Evolutionary conservation across 2,888 invertebrate genomes (phyloP), one percentile per base, ranked within the genome.

Genomic region (Melanotus villosus): DNA sequence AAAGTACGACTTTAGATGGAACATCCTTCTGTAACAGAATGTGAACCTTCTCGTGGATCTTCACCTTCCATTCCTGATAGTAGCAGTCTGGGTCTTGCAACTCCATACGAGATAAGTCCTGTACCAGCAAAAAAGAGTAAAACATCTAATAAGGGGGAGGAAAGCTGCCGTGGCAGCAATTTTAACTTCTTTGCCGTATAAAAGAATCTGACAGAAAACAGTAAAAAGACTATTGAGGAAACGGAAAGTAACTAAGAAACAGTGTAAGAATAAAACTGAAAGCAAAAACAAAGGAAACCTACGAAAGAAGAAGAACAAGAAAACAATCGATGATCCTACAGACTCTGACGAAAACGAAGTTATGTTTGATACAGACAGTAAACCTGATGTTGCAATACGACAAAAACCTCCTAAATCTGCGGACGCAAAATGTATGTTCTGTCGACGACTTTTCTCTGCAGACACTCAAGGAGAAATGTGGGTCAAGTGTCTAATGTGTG

Each of bases 141-240:
- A 36, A 41, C 18, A 36, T 36, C 23, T 36, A 52, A 54, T 12
- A n/a, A 60, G 41, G 38, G 54, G 60, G 14, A 43, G 56, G 26
- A 67, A 67, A 54, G 54, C 67, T 60, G 34, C 47, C 60, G 47
- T 57, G 9, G 9, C 58, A 14, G 23, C 32, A n/a, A 3, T 58
- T 26, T 52, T 67, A 41, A 60, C 60, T 54, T 45, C 47, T 10
- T 60, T 60, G 14, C 60, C 52, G 9, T 67, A 67, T 43, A 67
- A 67, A 52, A 67, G 14, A 52, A 66, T 5, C 38, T 58, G 5
- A 43, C 14, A 2, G 30, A 23, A 45, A 23, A 10, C 21, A 59
- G 32, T 47, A 58, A 36, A 16, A 45, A 58, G 30, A 50, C 19
- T 19, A 32, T n/a, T 7, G 30, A 62, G n/a, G n/a, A n/a, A n/a